Evolutionary conservation across 2,113 vertebrate genomes (phyloP).

Genomic region (Semnornis frantzii): DNA sequence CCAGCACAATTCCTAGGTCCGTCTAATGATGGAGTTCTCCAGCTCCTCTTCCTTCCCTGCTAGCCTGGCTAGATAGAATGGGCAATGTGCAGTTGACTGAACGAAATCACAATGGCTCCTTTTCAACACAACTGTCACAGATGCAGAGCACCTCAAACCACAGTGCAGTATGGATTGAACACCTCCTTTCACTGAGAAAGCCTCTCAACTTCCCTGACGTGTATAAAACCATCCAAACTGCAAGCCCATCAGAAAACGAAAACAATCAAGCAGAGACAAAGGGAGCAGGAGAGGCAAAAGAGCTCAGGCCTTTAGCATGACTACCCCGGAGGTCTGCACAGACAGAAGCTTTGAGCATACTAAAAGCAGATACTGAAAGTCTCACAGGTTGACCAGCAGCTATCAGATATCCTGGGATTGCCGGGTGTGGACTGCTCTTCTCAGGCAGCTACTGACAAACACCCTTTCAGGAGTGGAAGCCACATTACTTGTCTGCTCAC

Average conservation of each 20-base stretch:
- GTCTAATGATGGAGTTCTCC: background rate
- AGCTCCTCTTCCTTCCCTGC: background rate
- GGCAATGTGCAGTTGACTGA: background rate
- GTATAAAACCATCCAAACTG: background rate
- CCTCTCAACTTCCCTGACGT: background rate
- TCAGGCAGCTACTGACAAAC: background rate
- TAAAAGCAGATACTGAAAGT: background rate
- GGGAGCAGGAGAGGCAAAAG: background rate
- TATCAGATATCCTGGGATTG: background rate
- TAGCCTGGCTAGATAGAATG: background rate
- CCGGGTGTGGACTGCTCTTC: background rate
- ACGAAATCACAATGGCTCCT: background rate
- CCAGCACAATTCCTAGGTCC: background rate
- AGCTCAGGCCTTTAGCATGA: background rate
- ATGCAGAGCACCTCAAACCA: background rate
- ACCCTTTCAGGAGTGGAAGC: background rate
- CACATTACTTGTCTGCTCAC: slow-evolving; percentile 10
- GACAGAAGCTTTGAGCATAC: background rate
- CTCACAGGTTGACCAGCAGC: accelerated
- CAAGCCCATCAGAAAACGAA: background rate
- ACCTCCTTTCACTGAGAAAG: background rate
- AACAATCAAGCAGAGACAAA: background rate
- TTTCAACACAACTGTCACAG: background rate
- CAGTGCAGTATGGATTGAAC: background rate
- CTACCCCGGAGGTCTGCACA: background rate